A percentile compares a stretch with the other conserved stretches of the same genome.
phyloP scores from a whole-genome alignment of 2,797 vertebrate genomes.

The Micrastur ruficollis region DNA sequence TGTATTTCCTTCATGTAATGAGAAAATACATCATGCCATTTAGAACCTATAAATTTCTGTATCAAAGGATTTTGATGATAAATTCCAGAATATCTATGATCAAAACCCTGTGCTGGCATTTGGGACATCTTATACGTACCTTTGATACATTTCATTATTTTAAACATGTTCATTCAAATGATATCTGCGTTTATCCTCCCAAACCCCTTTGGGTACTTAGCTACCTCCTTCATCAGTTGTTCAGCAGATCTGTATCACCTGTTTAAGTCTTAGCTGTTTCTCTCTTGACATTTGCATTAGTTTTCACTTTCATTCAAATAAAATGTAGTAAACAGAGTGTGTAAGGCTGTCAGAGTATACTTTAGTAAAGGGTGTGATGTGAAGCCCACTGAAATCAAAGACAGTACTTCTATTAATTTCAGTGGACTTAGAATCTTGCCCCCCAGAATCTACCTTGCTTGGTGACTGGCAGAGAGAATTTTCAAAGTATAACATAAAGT shows the following conservation, averaged over 20 bases:
- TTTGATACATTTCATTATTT: background rate
- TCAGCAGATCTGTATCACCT: background rate
- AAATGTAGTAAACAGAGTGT: background rate
- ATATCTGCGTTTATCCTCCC: background rate
- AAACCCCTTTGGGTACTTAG: background rate
- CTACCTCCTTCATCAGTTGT: background rate
- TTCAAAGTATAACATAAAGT: background rate
- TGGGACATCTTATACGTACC: background rate
- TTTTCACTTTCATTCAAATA: conserved; percentile 6
- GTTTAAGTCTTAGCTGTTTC: background rate
- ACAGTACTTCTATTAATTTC: background rate
- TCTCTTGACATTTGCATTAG: background rate
- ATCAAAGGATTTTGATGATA: background rate
- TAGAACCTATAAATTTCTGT: background rate
- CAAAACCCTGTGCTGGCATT: background rate
- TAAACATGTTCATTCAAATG: background rate
- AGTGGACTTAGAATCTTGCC: background rate
- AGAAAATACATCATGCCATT: background rate
- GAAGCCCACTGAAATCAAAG: background rate
- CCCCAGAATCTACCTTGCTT: background rate
- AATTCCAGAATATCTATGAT: background rate
- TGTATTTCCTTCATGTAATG: background rate
- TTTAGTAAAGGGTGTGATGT: background rate
- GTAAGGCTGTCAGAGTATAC: background rate
- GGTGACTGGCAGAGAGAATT: background rate